Percentiles rank a stretch among this genome's conserved stretches.
These are phyloP conservation scores for Mycteria americana DNA, from an alignment of 2,797 vertebrate genomes.

Conservation along the genomic window DNA sequence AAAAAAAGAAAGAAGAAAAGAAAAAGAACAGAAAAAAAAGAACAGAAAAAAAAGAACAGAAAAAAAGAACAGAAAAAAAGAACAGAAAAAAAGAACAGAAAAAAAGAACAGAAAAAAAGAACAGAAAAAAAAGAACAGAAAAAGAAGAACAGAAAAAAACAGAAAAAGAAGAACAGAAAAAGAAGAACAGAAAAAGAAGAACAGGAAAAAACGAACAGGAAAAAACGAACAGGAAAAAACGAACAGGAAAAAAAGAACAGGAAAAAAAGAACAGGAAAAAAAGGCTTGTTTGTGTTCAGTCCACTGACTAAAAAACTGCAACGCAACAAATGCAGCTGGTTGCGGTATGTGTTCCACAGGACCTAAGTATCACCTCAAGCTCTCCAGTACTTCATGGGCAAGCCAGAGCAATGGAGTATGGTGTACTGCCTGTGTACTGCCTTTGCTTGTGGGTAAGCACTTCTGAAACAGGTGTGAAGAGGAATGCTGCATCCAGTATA, in stretches of 20 bases:
- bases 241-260: too few relatives aligned
- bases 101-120: too few relatives aligned
- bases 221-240: too few relatives aligned
- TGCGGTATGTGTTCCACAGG: neutral
- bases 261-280: too few relatives aligned
- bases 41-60: too few relatives aligned
- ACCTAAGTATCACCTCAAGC: neutral
- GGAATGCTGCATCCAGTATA: neutral
- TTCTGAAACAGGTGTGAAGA: neutral
- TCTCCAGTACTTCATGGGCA: neutral
- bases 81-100: too few relatives aligned
- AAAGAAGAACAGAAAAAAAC: neutral
- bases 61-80: too few relatives aligned
- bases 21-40: too few relatives aligned
- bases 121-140: too few relatives aligned
- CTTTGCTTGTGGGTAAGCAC: neutral
- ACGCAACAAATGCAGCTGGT: neutral
- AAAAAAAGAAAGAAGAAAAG: neutral
- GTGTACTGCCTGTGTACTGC: neutral
- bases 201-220: too few relatives aligned
- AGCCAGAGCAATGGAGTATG: neutral
- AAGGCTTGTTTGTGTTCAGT: neutral
- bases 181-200: too few relatives aligned
- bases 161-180: too few relatives aligned
- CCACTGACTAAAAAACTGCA: neutral